A percentile compares a stretch with the other conserved stretches of the same genome.
These are phyloP conservation scores for Agrotis clavis DNA, from an alignment of 2,888 invertebrate genomes.

Conservation along the genomic window DNA sequence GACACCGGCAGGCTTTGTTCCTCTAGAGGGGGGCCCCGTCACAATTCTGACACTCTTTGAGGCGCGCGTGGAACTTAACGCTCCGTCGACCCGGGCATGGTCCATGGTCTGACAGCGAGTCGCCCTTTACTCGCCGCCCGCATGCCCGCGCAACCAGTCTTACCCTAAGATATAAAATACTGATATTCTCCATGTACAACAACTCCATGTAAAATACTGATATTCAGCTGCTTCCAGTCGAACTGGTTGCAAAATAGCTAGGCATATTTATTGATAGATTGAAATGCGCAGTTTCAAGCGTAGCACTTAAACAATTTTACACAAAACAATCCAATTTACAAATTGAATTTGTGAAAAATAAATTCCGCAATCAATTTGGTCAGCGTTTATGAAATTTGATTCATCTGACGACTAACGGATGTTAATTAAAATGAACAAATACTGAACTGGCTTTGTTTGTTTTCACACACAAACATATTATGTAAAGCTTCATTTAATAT, in stretches of 20 bases:
- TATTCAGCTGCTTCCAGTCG: background rate
- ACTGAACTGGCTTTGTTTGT: slow-evolving; percentile 13
- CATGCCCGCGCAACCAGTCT: no score
- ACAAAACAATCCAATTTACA: slow-evolving; percentile 13
- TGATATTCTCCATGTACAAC: no score
- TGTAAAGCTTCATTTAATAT: background rate
- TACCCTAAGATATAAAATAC: no score
- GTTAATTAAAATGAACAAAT: slow-evolving; percentile 26
- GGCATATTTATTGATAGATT: background rate
- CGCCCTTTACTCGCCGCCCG: no score
- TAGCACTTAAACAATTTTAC: slow-evolving; percentile 1
- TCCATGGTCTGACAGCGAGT: no score
- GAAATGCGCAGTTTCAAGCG: background rate
- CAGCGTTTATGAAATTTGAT: slow-evolving; percentile 49
- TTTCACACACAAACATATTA: background rate
- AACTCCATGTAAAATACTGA: no score
- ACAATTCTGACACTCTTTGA: no score
- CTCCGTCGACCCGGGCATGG: no score
- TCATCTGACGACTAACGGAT: slow-evolving; percentile 43
- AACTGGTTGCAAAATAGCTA: background rate
- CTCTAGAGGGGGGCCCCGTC: no score
- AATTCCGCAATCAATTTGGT: slow-evolving; percentile 27
- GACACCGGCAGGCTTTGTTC: no score
- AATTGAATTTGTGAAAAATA: slow-evolving; percentile 41
- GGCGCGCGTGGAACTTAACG: no score